These are phyloP conservation scores for Scaptomyza reducta DNA, from an alignment of 2,888 invertebrate species.

Conservation along the genomic window DNA sequence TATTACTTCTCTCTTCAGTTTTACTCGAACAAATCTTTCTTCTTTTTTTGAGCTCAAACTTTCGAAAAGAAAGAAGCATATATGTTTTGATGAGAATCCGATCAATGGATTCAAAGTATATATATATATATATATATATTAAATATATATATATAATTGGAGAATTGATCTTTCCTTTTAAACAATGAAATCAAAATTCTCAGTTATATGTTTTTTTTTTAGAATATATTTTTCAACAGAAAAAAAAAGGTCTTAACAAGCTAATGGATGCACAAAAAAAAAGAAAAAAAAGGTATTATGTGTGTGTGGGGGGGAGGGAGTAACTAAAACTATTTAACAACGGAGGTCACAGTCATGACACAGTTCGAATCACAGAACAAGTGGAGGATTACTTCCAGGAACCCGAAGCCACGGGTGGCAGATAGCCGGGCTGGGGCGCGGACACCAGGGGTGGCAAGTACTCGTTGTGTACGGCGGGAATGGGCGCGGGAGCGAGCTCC, in stretches of 20 bases:
- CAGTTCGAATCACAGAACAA: slow-evolving; percentile 60
- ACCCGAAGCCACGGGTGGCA: slow-evolving; percentile 65
- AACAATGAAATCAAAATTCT: neutral
- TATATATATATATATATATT: too few relatives aligned
- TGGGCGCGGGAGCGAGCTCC: slow-evolving; percentile 45
- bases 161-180: neutral
- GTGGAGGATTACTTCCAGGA: slow-evolving; percentile 61
- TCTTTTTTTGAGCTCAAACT: too few relatives aligned
- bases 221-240: slow-evolving; percentile 50
- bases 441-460: slow-evolving; percentile 59
- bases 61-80: too few relatives aligned
- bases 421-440: slow-evolving; percentile 55
- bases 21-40: too few relatives aligned
- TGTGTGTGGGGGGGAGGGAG: slow-evolving; percentile 5
- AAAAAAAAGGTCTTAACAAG: slow-evolving; percentile 41
- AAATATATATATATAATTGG: too few relatives aligned
- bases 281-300: slow-evolving; percentile 45
- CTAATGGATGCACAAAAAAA: slow-evolving; percentile 25
- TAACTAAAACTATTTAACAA: slow-evolving; percentile 72
- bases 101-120: too few relatives aligned
- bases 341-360: slow-evolving; percentile 61
- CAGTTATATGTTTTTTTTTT: neutral
- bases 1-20: too few relatives aligned
- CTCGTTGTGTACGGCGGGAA: slow-evolving; percentile 31
- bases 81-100: too few relatives aligned